Base-by-base conservation (phyloP, 2,888 invertebrate species). In the Molanna angustata region DNA sequence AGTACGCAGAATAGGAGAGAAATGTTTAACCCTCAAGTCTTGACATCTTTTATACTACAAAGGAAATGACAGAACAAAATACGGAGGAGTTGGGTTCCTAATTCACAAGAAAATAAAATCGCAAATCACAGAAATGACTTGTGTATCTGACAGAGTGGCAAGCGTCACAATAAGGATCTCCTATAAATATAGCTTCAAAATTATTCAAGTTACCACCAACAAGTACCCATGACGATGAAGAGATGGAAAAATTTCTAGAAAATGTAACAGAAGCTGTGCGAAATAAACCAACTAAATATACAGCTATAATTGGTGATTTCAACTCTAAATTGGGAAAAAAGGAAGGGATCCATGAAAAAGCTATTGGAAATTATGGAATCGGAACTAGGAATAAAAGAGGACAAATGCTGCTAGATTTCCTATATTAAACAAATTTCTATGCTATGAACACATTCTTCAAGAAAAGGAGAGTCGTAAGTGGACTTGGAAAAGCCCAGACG, bases 91-190 rank as follows among this genome's bases (percentile, higher is more conserved):
- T 4, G 35, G 35, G 35, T 35, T 35, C 35, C 35, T 35, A 13
- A 35, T 35, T 14, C 35, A 35, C 14, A 35, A 35, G 35, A 35
- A 35, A 9, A 35, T 35, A 35, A 35, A 35, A 35, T 35, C 35
- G 14, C 35, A 13, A 14, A 35, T 35, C 35, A 35, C 13, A n/a
- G 35, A 35, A 35, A 35, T 35, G 35, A 35, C 9, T 14, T 35
- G 35, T 35, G 14, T 35, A 11, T 35, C 35, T 35, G 35, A 35
- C 6, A 35, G 13, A 35, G 27, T 27, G 27, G 27, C 27, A 27
- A 27, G 27, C 27, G 27, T 27, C 27, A 27, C 27, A 27, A 27
- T 27, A 11, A 27, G 27, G 27, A 27, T 27, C 11, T 27, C 27
- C 27, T 27, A 6, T 11, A 27, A 11, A 27, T 27, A 27, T 11